These are phyloP conservation scores for Micropterix aruncella DNA, from an alignment of 2,888 invertebrate species.

Conservation along the genomic window DNA sequence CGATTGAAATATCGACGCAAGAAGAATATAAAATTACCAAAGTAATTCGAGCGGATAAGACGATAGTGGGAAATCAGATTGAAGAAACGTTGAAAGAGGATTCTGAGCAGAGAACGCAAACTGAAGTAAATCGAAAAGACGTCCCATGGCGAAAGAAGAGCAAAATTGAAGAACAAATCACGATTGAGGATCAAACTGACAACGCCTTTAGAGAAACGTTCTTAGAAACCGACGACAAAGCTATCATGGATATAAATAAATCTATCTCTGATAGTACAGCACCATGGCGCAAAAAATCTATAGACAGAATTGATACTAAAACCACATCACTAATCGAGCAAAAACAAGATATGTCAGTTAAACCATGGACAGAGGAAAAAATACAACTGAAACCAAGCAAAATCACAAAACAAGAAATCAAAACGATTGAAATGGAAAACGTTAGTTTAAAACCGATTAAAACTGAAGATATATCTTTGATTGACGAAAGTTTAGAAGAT, in stretches of 20 bases:
- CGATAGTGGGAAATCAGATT: background rate
- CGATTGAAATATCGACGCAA: background rate
- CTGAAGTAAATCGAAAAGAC: too few species aligned
- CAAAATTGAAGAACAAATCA: background rate
- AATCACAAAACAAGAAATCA: conserved; percentile 33
- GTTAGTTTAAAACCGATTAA: conserved; percentile 35
- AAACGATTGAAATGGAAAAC: conserved; percentile 31
- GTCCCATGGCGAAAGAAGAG: conserved; percentile 27
- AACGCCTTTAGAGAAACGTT: too few species aligned
- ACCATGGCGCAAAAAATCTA: conserved; percentile 20
- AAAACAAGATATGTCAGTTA: conserved; percentile 21
- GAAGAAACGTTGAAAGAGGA: too few species aligned
- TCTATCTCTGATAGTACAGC: too few species aligned
- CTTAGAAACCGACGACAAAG: conserved; percentile 11
- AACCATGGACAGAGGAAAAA: conserved; percentile 52
- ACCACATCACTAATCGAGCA: conserved; percentile 16
- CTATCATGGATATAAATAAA: too few species aligned
- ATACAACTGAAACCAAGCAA: conserved; percentile 45
- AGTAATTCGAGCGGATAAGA: background rate
- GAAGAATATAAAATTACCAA: background rate
- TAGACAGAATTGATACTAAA: conserved; percentile 17
- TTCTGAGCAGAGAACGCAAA: too few species aligned
- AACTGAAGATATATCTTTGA: conserved; percentile 28
- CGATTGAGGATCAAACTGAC: too few species aligned
- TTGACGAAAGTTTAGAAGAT: conserved; percentile 40